These are phyloP conservation scores for Thinocorus orbignyianus DNA, from an alignment of 2,113 vertebrate genomes.

Conservation along the genomic window DNA sequence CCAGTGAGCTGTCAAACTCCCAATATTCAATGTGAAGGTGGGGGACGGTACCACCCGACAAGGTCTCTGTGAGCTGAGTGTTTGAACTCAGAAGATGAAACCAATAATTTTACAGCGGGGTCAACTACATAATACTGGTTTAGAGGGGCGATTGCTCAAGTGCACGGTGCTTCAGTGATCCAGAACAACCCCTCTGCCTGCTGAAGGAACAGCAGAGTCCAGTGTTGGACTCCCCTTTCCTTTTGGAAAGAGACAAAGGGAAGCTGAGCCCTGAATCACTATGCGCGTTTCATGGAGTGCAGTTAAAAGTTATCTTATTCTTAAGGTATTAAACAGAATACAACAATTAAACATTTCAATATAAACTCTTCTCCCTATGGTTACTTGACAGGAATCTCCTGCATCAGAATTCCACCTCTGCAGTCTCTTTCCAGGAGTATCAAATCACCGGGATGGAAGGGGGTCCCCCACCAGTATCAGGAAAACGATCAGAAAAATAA, in stretches of 20 bases:
- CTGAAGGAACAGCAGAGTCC: not conserved
- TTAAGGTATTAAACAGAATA: not conserved
- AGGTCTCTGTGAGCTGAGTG: not conserved
- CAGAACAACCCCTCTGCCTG: not conserved
- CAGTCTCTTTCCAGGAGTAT: not conserved
- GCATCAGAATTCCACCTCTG: not conserved
- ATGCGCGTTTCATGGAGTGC: not conserved
- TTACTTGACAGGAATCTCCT: not conserved
- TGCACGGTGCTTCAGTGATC: not conserved
- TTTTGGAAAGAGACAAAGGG: not conserved
- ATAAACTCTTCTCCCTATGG: not conserved
- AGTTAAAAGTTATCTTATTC: not conserved
- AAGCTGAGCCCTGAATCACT: not conserved
- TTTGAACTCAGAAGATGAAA: not conserved
- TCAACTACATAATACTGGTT: not conserved
- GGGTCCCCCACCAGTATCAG: not conserved
- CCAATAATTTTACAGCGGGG: not conserved
- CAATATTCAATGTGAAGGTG: accelerated
- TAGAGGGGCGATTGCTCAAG: not conserved
- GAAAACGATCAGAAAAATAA: not conserved
- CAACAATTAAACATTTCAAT: not conserved
- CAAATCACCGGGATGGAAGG: not conserved
- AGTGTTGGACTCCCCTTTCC: not conserved
- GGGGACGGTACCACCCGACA: accelerated
- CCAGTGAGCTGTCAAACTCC: not conserved